Conservation (phyloP, 2,888 invertebrate genomes). For the Caradrina clavipalpis region DNA sequence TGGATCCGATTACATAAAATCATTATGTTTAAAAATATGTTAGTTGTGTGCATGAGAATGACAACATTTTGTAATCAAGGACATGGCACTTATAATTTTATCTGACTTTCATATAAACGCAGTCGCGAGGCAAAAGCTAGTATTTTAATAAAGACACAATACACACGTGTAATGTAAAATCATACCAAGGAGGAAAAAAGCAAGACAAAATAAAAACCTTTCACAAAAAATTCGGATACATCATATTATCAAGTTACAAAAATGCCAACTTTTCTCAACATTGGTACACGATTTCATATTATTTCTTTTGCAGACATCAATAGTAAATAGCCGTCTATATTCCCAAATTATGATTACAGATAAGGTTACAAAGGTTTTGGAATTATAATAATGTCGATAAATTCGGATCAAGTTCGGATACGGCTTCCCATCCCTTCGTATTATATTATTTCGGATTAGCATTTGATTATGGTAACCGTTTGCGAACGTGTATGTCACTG, state of each 20-base stretch:
- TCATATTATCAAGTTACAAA: constrained; percentile 27
- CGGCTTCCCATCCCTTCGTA: constrained; percentile 43
- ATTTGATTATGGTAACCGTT: constrained; percentile 57
- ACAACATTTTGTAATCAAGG: too few species aligned
- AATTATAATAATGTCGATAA: constrained; percentile 32
- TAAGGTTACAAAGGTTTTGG: constrained; percentile 32
- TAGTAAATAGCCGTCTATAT: constrained; percentile 27
- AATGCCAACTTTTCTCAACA: constrained; percentile 20
- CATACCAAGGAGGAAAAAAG: constrained; percentile 1
- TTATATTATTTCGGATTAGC: constrained; percentile 43
- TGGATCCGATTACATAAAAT: too few species aligned
- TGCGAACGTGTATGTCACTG: constrained; percentile 29
- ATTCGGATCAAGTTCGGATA: constrained; percentile 43
- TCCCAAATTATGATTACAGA: constrained; percentile 32
- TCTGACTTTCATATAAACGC: neutral
- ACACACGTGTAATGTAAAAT: neutral
- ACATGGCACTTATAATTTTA: too few species aligned
- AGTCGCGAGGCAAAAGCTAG: neutral
- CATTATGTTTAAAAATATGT: too few species aligned
- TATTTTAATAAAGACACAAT: neutral
- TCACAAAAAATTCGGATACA: constrained; percentile 15
- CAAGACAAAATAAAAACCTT: constrained; percentile 8
- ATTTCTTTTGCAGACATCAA: constrained; percentile 35
- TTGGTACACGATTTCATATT: constrained; percentile 4
- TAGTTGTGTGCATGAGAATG: too few species aligned